These are phyloP conservation scores for Drosophila incognita DNA, from an alignment of 2,888 invertebrate genomes.

Conservation along the genomic window DNA sequence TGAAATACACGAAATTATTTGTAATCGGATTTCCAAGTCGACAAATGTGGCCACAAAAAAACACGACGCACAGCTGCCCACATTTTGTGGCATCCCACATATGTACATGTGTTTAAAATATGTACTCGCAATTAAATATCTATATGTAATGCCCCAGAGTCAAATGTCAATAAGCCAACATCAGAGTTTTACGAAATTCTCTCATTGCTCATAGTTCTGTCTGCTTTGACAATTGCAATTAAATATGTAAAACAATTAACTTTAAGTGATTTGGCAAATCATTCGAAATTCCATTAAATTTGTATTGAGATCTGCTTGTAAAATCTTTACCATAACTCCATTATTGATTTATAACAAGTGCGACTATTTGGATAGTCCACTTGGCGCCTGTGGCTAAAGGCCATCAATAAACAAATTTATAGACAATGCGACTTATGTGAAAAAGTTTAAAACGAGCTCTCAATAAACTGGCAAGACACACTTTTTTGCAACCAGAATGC, in stretches of 20 bases:
- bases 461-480: constrained; percentile 67
- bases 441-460: constrained; percentile 58
- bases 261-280: constrained; percentile 23
- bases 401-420: constrained; percentile 54
- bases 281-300: constrained; percentile 46
- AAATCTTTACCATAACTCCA: constrained; percentile 7
- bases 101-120: background rate
- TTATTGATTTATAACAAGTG: constrained; percentile 24
- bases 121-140: constrained; percentile 37
- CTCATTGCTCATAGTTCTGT: constrained; percentile 6
- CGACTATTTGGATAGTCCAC: constrained; percentile 27
- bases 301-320: constrained; percentile 3
- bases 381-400: constrained; percentile 56
- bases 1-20: constrained; percentile 9
- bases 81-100: constrained; percentile 25
- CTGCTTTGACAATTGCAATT: constrained; percentile 27
- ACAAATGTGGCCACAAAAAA: constrained; percentile 57
- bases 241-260: constrained; percentile 62
- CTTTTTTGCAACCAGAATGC: constrained; percentile 29
- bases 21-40: constrained; percentile 69
- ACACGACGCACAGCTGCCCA: constrained; percentile 21
- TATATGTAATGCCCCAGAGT: constrained; percentile 38
- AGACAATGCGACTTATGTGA: constrained; percentile 48
- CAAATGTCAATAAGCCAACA: constrained; percentile 48
- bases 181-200: constrained; percentile 16